These are phyloP conservation scores for Elephas maximus DNA, from an alignment of 2,113 vertebrate species.

Conservation along the genomic window DNA sequence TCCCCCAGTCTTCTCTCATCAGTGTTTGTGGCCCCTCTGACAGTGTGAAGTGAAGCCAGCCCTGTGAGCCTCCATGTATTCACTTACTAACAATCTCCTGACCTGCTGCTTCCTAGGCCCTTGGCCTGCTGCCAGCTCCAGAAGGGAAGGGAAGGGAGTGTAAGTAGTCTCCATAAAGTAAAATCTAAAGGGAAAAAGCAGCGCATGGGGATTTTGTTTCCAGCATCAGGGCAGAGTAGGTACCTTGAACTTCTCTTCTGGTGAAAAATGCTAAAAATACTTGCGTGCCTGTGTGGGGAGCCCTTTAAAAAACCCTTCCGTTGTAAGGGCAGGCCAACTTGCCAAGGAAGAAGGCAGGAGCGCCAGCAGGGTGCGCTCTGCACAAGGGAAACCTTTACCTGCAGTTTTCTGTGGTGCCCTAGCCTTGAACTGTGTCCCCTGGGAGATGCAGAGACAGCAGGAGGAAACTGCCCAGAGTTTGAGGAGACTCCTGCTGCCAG, in stretches of 20 bases:
- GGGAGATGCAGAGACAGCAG: not conserved
- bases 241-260: no score
- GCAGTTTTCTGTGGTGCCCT: not conserved
- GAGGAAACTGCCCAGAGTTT: not conserved
- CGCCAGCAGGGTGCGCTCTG: no score
- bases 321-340: no score
- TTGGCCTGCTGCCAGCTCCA: no score
- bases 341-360: no score
- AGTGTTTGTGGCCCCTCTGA: not conserved
- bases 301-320: no score
- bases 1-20: not conserved
- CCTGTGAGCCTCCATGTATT: not conserved
- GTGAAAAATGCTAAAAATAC: not conserved
- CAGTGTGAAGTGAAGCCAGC: not conserved
- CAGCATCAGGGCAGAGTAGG: no score
- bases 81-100: not conserved
- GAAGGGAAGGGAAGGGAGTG: not conserved
- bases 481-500: not conserved
- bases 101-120: not conserved
- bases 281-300: not conserved
- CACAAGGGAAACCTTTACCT: not conserved
- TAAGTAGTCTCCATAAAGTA: no score
- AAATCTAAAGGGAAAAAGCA: not conserved
- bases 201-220: not conserved
- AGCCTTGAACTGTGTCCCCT: not conserved